A percentile compares a stretch with the other conserved stretches of the same genome.
Evolutionary conservation across 2,113 vertebrate genomes (phyloP).

Genomic region (Pandion haliaetus): DNA sequence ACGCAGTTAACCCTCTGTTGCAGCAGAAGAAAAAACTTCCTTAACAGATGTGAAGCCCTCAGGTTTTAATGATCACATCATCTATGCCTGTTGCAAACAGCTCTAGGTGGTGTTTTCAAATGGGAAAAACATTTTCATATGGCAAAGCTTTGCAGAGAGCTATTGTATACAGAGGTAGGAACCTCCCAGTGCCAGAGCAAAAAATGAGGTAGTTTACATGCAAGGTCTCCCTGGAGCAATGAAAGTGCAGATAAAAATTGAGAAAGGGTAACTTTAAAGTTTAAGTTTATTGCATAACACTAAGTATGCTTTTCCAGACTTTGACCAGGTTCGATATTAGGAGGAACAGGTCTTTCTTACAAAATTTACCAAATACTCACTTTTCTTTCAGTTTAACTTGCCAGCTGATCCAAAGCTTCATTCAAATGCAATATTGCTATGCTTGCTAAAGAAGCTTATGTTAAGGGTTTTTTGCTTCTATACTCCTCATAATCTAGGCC

Average conservation of each 20-base stretch:
- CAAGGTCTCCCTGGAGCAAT: neutral
- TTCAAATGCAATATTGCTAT: neutral
- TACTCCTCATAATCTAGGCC: neutral
- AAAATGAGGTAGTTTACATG: conserved; percentile 2
- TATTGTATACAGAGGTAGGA: neutral
- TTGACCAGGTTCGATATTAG: neutral
- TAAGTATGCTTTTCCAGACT: neutral
- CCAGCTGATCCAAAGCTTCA: neutral
- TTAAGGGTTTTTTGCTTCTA: neutral
- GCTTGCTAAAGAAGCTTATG: neutral
- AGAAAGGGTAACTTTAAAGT: neutral
- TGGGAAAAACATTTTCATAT: neutral
- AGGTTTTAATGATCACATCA: neutral
- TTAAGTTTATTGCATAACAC: neutral
- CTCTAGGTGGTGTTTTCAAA: neutral
- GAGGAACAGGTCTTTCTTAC: neutral
- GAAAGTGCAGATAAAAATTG: neutral
- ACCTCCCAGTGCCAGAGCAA: neutral
- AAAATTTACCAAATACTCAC: neutral
- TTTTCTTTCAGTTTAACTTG: neutral
- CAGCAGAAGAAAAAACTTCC: neutral
- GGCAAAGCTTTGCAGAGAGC: neutral
- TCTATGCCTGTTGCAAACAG: neutral
- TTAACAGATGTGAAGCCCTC: neutral
- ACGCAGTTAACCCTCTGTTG: neutral